Base-by-base conservation (phyloP, 2,113 vertebrate species). In the Gambusia holbrooki region DNA sequence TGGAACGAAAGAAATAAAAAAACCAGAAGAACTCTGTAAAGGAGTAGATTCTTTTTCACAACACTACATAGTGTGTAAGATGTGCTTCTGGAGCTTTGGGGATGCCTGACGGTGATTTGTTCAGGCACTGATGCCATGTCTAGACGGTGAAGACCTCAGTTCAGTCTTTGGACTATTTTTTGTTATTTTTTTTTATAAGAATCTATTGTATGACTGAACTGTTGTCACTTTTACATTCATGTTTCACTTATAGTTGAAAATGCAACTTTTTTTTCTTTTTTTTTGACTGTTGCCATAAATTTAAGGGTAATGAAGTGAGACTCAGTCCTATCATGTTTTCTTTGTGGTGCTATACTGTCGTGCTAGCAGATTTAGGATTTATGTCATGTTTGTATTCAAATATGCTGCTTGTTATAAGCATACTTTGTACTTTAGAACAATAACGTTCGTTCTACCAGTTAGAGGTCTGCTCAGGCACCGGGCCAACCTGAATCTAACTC, bases 171-270 rank as follows among this genome's bases (percentile, higher is more conserved):
- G 80, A 87, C 9, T 37, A 0, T 35, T 37, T 11, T 37, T 37
- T 3, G 11, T 35, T 35, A 32, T 1, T 33, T 4, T 89, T 88
- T 89, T 90, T 91, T 90, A 84, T 88, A 82, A 85, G 69, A 70
- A 74, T 84, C 68, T 82, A 67, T 89, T 92, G 89, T 88, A 92
- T 93, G 94, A 77, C 83, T 91, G 82, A 92, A 72, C 65, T 88
- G 35, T 69, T 85, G 83, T 77, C 84, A 84, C 73, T 73, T 71
- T 81, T 67, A 27, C 8, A 80, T 63, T 83, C 64, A 64, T 74
- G 30, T 82, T 66, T 80, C 72, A 76, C 65, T 60, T 78, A 54
- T 82, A 82, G 28, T 78, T 77, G 29, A 76, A 87, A 80, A 63
- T 40, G 33, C 17, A 48, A 15, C 13, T 15, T 48, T 63, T 54